Evolutionary conservation across 2,113 vertebrate species (phyloP).

Genomic region (Spheniscus mendiculus): DNA sequence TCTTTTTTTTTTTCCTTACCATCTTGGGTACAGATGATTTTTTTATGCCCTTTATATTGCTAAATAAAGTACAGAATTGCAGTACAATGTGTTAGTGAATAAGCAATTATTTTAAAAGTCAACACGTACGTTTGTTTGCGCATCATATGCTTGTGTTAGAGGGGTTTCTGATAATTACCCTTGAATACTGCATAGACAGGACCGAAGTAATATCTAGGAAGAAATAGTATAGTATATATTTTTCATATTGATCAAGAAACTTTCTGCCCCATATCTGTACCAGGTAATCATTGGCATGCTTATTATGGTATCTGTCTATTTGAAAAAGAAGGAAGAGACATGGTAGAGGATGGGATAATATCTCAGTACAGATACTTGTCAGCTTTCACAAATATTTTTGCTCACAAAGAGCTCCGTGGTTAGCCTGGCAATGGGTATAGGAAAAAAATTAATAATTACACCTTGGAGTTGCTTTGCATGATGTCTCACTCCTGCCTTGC

Average conservation of each 20-base stretch:
- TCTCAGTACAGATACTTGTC: background rate
- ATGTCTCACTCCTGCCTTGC: background rate
- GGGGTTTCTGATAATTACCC: background rate
- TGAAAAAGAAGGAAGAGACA: background rate
- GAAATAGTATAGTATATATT: background rate
- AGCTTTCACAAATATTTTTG: background rate
- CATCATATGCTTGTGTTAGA: background rate
- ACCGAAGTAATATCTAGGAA: background rate
- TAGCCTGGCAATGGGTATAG: background rate
- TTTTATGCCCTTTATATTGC: background rate
- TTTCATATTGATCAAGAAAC: background rate
- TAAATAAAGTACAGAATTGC: background rate
- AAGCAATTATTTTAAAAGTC: constrained; percentile 10
- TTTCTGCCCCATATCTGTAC: background rate
- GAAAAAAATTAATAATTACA: background rate
- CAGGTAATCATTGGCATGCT: background rate
- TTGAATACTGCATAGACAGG: background rate
- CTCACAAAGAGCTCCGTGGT: background rate
- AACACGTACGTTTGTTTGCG: constrained; percentile 14
- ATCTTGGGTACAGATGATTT: background rate
- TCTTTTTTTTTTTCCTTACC: background rate
- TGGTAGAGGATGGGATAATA: background rate
- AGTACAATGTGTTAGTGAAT: background rate
- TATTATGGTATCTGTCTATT: background rate
- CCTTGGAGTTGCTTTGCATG: background rate